A percentile compares a stretch with the other conserved stretches of the same genome.
phyloP scores from a whole-genome alignment of 2,113 vertebrate species.

The Alosa alosa region DNA sequence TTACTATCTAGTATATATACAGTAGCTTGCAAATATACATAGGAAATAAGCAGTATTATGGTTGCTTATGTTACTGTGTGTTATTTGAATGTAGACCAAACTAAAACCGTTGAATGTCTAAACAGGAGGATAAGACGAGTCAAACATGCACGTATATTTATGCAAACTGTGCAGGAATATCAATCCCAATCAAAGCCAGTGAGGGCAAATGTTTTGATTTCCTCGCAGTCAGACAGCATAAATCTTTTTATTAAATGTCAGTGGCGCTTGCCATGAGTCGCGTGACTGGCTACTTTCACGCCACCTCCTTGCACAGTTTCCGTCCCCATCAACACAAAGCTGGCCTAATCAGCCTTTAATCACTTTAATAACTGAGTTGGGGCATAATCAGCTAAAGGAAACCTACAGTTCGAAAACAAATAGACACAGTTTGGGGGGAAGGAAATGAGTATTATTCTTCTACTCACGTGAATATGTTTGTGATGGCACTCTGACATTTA shows the following conservation, averaged over 20 bases:
- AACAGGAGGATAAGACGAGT: neutral
- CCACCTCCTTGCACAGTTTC: neutral
- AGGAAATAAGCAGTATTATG: neutral
- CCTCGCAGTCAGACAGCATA: neutral
- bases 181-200: neutral
- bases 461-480: neutral
- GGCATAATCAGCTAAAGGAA: neutral
- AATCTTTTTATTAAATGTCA: neutral
- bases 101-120: neutral
- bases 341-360: slow-evolving; percentile 12
- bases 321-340: neutral
- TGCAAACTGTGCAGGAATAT: neutral
- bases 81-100: neutral
- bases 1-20: neutral
- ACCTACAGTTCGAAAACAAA: neutral
- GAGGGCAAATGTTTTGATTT: neutral
- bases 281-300: neutral
- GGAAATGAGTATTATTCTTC: neutral
- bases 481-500: neutral
- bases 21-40: neutral
- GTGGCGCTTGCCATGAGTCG: neutral
- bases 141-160: neutral
- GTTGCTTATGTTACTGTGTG: too few relatives aligned
- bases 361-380: neutral
- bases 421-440: neutral